Evolutionary conservation across 2,797 vertebrate genomes (phyloP).

Genomic region (Anas bahamensis): DNA sequence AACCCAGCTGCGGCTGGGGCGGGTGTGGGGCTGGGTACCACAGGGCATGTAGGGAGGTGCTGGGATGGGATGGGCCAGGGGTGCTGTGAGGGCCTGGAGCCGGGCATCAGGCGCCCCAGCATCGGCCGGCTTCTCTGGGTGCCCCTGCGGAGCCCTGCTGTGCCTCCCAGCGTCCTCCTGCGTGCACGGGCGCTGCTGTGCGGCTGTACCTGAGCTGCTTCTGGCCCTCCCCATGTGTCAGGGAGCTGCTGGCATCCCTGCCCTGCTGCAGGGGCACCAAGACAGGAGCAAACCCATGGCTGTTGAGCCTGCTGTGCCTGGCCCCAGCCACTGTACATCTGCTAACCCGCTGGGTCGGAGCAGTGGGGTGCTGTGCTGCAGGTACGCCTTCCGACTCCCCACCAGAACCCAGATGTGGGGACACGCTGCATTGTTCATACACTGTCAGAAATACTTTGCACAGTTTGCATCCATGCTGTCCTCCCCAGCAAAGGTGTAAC

Average conservation of each 20-base stretch:
- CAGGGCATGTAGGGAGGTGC: neutral
- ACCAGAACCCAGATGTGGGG: neutral
- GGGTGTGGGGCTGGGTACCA: accelerated
- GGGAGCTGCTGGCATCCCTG: accelerated
- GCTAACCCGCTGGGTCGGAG: too few relatives aligned
- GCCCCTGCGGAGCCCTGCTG: accelerated
- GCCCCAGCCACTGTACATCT: neutral
- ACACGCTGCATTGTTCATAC: accelerated
- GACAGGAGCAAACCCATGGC: accelerated
- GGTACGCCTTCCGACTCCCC: neutral
- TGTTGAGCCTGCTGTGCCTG: accelerated
- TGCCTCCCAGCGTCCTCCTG: accelerated
- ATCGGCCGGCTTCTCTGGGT: accelerated
- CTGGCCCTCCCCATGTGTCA: accelerated
- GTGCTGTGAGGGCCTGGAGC: neutral
- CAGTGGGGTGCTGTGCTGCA: neutral
- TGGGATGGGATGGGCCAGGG: accelerated
- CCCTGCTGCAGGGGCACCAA: neutral
- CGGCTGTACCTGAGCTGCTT: neutral
- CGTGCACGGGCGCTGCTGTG: too few relatives aligned
- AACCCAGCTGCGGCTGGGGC: neutral
- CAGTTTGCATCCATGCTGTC: neutral
- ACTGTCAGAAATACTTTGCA: neutral
- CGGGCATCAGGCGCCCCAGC: neutral
- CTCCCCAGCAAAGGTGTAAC: neutral